Conservation (phyloP, 2,888 invertebrate genomes). For the Nymphalis c-album region DNA sequence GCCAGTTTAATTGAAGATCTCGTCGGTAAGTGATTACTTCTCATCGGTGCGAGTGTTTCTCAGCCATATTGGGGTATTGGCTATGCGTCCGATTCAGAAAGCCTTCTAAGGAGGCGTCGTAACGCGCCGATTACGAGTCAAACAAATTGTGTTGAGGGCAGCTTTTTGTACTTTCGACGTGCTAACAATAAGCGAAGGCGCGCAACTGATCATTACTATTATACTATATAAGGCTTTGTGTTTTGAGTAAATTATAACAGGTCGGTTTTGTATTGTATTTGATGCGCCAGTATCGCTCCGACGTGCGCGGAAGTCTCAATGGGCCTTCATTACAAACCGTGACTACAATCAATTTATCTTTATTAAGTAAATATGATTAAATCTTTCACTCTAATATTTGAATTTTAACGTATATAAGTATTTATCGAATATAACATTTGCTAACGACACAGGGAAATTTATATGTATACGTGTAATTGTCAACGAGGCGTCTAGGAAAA, state of each 20-base stretch:
- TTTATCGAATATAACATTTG: neutral
- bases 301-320: slow-evolving; percentile 60
- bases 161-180: slow-evolving; percentile 74
- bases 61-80: slow-evolving; percentile 61
- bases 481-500: slow-evolving; percentile 55
- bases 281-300: slow-evolving; percentile 60
- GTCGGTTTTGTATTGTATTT: slow-evolving; percentile 69
- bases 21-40: slow-evolving; percentile 70
- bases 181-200: slow-evolving; percentile 75
- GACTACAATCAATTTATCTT: slow-evolving; percentile 64
- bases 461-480: neutral
- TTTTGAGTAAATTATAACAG: slow-evolving; percentile 82
- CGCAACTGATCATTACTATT: slow-evolving; percentile 80
- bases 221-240: slow-evolving; percentile 79
- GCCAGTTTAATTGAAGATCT: slow-evolving; percentile 73
- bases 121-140: slow-evolving; percentile 70
- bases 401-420: neutral
- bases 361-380: slow-evolving; percentile 32
- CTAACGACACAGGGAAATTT: neutral
- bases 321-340: slow-evolving; percentile 74
- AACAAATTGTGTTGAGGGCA: slow-evolving; percentile 74
- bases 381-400: slow-evolving; percentile 12
- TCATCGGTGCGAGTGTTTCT: slow-evolving; percentile 65
- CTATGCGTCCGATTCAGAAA: slow-evolving; percentile 57
- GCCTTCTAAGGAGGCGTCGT: slow-evolving; percentile 56